Evolutionary conservation across 1,140 invertebrate species (phyloP), one percentile per base, ranked within the genome.

Genomic region (Psilanteris sp.): DNA sequence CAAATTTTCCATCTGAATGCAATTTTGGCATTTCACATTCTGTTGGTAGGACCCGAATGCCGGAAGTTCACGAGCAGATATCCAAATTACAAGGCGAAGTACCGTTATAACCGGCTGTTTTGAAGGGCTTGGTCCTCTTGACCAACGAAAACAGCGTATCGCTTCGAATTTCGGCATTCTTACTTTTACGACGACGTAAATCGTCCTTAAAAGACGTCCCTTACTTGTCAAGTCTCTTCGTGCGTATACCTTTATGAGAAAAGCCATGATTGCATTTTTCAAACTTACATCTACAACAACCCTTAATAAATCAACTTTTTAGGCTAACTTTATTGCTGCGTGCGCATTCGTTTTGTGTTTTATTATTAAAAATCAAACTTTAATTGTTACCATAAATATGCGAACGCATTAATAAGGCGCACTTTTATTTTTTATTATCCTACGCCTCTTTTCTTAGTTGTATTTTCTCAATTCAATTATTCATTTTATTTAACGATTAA

Each of bases 81-180:
- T 77, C 81, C 79, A 86, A 85, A 86, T 84, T 86, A 85, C 78
- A 76, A 75, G 62, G 55, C 55, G 16, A 57, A 29, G 61, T 86
- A 83, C 83, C 84, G 83, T 86, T 86, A 84, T 31, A 76, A 79
- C 78, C 81, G 75, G 59, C 55, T 26, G 43, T 43, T 52, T 52
- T n/a, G 31, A 68, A 72, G 61, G 61, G 72, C 72, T 50, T 61
- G 26, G 41, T 20, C 41, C 50, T 50, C 44, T 3, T 36, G 41
- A 41, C 57, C 46, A 52, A 59, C 54, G 46, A 55, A 66, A 55
- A 54, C 32, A 18, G 70, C 62, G 62, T 68, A 64, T 68, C 68
- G 77, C 72, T 79, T 79, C 66, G 73, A 59, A 66, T 81, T 81
- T 81, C 75, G 72, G 76, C 75, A 74, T 81, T 78, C 72, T 75